Evolutionary conservation across 2,888 invertebrate genomes (phyloP), one percentile per base, ranked within the genome.

Genomic region (Chromoteleia sp.): DNA sequence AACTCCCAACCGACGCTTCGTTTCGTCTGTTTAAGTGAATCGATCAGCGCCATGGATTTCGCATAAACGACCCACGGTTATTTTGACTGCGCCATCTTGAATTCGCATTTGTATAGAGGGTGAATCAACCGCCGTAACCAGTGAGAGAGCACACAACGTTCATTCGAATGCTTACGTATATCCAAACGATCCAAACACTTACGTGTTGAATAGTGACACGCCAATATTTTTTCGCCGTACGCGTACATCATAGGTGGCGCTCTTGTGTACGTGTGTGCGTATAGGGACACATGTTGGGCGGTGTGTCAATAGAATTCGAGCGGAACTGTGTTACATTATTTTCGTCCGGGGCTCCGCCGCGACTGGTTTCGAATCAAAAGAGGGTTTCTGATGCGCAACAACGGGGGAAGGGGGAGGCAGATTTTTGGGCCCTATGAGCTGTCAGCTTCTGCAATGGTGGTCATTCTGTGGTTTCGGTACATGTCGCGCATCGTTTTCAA

Each of bases 31-130:
- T 52, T 14, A 52, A 59, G 33, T 41, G 5, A 54, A 74, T 80
- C 65, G 75, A 75, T 70, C 39, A 50, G 39, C 61, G 80, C 70
- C 21, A 56, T 56, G 73, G 70, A 63, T 76, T 59, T 68, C 58
- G 67, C 50, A 43, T 71, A 63, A 59, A 68, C 75, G 56, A 76
- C 54, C 83, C 76, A 85, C 83, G 83, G 86, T 85, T 89, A 88
- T 89, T 89, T 88, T 87, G 88, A 88, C 88, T 87, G 86, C 89
- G 88, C 88, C 89, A 89, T 89, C 85, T 89, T 88, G 88, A 84
- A 83, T 78, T 81, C 78, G 71, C 71, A 83, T 86, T 84, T 85
- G 85, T 84, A 83, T 83, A 63, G 83, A 84, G 86, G 85, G 85
- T 81, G 82, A 81, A 81, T 73, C 80, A 75, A 81, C 82, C 68